Percentiles rank a stretch among this genome's conserved stretches.
Conservation (phyloP, 2,113 vertebrate genomes). For the Ploceus nigricollis region DNA sequence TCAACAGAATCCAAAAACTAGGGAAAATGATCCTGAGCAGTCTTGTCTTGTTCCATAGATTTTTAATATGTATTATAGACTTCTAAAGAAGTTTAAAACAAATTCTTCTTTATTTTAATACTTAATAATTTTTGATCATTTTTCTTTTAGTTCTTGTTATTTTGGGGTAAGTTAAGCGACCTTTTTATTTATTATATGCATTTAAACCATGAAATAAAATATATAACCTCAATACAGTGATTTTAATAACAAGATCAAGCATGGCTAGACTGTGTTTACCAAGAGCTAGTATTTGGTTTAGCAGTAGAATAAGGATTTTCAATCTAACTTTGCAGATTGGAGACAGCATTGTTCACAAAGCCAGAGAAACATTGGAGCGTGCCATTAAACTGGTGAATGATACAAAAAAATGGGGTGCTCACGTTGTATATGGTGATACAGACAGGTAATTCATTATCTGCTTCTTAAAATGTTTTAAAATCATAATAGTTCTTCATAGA, state of each 20-base stretch:
- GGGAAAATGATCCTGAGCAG: background rate
- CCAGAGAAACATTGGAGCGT: constrained; percentile 94
- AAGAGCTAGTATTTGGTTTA: background rate
- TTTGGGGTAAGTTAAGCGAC: background rate
- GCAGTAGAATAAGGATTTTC: background rate
- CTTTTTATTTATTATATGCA: background rate
- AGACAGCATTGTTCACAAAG: constrained; percentile 97
- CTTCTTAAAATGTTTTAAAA: background rate
- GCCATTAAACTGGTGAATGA: constrained; percentile 97
- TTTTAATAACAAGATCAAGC: background rate
- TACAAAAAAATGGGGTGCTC: constrained; percentile 96
- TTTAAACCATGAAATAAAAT: background rate
- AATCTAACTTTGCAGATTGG: constrained; percentile 79
- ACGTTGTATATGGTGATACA: constrained; percentile 94
- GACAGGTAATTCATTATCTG: constrained; percentile 82
- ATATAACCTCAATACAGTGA: background rate
- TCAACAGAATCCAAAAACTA: background rate
- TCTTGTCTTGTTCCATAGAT: background rate
- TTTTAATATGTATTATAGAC: background rate
- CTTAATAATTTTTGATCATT: background rate
- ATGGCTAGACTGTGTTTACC: background rate
- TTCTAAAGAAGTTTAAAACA: background rate
- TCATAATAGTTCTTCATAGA: background rate
- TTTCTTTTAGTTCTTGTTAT: background rate
- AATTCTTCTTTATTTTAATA: background rate